phyloP scores from a whole-genome alignment of 2,797 vertebrate genomes.

The Cynopterus sphinx region DNA sequence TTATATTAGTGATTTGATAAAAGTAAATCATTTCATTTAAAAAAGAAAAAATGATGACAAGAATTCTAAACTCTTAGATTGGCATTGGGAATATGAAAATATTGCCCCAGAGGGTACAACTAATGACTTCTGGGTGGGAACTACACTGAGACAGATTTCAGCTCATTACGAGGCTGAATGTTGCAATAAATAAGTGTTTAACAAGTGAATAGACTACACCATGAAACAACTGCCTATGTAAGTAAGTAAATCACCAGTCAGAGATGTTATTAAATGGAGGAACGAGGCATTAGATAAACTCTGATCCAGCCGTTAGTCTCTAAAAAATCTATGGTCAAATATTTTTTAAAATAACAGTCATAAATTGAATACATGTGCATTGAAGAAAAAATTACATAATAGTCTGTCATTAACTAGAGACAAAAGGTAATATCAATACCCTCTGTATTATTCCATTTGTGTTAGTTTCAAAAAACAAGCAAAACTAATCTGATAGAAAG shows the following conservation, averaged over 20 bases:
- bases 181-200: neutral
- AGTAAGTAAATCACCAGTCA: neutral
- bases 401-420: neutral
- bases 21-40: conserved; percentile 37
- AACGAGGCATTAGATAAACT: neutral
- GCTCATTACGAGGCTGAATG: neutral
- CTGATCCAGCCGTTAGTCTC: neutral
- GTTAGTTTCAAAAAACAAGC: neutral
- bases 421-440: neutral
- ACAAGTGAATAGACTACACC: neutral
- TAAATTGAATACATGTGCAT: neutral
- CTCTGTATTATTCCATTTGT: neutral
- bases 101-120: neutral
- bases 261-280: neutral
- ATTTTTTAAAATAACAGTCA: neutral
- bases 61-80: neutral
- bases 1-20: neutral
- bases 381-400: neutral
- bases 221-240: neutral
- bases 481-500: neutral
- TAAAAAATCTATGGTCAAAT: conserved; percentile 5
- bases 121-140: neutral
- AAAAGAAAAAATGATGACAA: neutral
- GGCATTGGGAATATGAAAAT: neutral
- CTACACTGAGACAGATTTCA: neutral